Evolutionary conservation across 2,113 vertebrate genomes (phyloP).

Genomic region (Loxodonta africana): DNA sequence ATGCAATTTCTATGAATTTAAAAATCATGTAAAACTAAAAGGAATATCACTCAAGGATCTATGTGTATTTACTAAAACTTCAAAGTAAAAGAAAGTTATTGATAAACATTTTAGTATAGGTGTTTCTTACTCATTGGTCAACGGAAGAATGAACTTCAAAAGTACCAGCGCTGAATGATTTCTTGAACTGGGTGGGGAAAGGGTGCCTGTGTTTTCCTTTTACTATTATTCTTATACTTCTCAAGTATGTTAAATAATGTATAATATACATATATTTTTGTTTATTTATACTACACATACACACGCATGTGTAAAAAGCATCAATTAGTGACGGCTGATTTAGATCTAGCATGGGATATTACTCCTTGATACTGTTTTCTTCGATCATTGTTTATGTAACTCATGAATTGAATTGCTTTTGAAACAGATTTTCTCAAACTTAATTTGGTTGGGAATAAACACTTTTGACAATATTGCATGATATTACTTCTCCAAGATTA

Average conservation of each 20-base stretch:
- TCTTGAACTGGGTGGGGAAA: background rate
- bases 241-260: background rate
- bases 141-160: background rate
- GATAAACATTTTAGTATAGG: background rate
- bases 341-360: background rate
- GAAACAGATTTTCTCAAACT: constrained; percentile 57
- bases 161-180: background rate
- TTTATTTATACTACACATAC: background rate
- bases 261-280: background rate
- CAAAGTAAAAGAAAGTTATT: background rate
- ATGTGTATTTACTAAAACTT: background rate
- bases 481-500: constrained; percentile 61
- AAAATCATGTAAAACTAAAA: background rate
- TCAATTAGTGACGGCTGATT: background rate
- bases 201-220: background rate
- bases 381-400: constrained; percentile 40
- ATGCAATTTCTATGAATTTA: background rate
- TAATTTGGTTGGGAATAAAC: constrained; percentile 73
- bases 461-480: constrained; percentile 59
- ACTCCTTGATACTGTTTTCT: background rate
- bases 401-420: constrained; percentile 55
- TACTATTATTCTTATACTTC: background rate
- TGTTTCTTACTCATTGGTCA: background rate
- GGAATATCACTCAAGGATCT: background rate
- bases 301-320: background rate